Evolutionary conservation across 2,113 vertebrate species (phyloP).

Genomic region (Lagopus leucura): DNA sequence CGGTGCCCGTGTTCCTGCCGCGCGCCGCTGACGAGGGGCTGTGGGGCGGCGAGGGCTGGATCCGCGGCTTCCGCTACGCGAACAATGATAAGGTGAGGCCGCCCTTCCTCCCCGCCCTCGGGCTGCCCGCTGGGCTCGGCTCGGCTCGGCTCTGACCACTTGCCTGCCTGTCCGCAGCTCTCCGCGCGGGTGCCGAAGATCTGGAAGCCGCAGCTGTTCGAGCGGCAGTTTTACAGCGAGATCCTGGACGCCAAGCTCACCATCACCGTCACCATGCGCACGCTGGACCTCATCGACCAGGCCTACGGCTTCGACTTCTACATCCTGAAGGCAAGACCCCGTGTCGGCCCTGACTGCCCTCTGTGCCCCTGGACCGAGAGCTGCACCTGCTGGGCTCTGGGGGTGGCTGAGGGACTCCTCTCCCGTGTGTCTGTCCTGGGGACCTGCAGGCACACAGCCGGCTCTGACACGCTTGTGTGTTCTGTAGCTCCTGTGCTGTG

Average conservation of each 20-base stretch:
- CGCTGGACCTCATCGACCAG: constrained; percentile 89
- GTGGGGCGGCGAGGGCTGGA: constrained; percentile 94
- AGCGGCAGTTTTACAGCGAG: constrained; percentile 91
- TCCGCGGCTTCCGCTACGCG: constrained; percentile 86
- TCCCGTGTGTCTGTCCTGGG: fast-evolving
- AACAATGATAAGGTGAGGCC: constrained; percentile 87
- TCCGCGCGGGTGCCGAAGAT: constrained; percentile 83
- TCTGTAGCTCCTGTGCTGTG: background rate
- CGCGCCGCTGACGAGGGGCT: constrained; percentile 85
- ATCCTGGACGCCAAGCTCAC: constrained; percentile 89
- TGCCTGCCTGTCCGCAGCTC: constrained; percentile 68
- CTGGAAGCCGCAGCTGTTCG: constrained; percentile 93
- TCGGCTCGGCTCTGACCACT: background rate
- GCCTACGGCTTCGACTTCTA: constrained; percentile 94
- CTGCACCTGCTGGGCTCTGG: no score
- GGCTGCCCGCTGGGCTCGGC: background rate
- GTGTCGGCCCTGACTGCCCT: no score
- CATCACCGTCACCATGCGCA: constrained; percentile 86
- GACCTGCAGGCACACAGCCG: fast-evolving
- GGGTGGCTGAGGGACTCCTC: no score
- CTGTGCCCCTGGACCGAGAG: no score
- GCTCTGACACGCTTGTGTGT: fast-evolving
- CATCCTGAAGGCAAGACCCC: constrained; percentile 85
- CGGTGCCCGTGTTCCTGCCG: constrained; percentile 84
- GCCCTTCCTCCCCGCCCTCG: background rate